Percentiles rank a stretch among this genome's conserved stretches.
These are phyloP conservation scores for Pseudopleuronectes americanus DNA, from an alignment of 2,797 vertebrate genomes.

Conservation along the genomic window DNA sequence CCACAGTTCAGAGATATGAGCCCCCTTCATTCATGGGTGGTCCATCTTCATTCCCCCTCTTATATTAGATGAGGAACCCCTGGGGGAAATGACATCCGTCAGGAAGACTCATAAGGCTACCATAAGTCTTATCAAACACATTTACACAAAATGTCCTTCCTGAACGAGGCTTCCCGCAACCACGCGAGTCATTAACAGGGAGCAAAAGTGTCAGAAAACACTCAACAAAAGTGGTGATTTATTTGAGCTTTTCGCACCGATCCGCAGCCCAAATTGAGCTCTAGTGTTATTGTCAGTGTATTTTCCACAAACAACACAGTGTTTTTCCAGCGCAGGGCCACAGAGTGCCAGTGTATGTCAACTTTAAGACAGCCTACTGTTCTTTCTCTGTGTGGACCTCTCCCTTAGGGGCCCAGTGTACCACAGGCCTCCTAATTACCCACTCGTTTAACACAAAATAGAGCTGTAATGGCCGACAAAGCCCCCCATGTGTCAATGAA, in stretches of 20 bases:
- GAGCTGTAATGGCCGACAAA: slow-evolving; percentile 79
- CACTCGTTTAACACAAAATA: slow-evolving; percentile 83
- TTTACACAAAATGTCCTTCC: slow-evolving; percentile 68
- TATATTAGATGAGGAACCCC: slow-evolving; percentile 50
- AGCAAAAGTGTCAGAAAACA: slow-evolving; percentile 19
- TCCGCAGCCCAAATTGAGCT: slow-evolving; percentile 6
- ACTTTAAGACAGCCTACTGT: slow-evolving; percentile 64
- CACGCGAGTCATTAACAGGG: slow-evolving; percentile 34
- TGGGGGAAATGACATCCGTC: slow-evolving; percentile 58
- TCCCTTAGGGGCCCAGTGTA: slow-evolving; percentile 51
- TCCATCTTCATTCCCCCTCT: slow-evolving; percentile 39
- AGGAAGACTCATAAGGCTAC: slow-evolving; percentile 77
- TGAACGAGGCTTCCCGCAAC: slow-evolving; percentile 58
- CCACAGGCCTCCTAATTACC: slow-evolving; percentile 82
- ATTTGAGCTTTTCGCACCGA: slow-evolving; percentile 10
- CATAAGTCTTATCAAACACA: slow-evolving; percentile 81
- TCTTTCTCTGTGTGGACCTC: slow-evolving; percentile 50
- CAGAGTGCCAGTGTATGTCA: slow-evolving; percentile 65
- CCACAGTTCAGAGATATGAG: slow-evolving; percentile 51
- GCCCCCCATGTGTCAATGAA: slow-evolving; percentile 78
- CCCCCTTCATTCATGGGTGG: slow-evolving; percentile 53
- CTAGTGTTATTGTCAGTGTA: slow-evolving; percentile 51
- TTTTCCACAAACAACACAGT: slow-evolving; percentile 42
- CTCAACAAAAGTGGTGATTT: slow-evolving; percentile 23
- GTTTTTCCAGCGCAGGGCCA: slow-evolving; percentile 46